Conservation (phyloP, 64 coral and sea anemone species). For the Stichodactyla mertensii region DNA sequence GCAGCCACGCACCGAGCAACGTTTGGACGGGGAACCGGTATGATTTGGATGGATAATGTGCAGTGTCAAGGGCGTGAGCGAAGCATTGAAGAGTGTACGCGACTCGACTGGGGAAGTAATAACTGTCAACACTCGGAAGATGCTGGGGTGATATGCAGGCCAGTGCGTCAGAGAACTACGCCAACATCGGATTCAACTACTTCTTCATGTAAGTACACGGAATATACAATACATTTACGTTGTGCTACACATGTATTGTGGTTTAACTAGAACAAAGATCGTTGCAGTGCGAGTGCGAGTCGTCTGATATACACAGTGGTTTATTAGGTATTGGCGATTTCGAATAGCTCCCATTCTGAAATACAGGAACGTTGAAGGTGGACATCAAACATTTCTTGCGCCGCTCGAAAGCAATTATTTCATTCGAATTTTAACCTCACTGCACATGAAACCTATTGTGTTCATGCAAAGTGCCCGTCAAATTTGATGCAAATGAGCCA, state of each 20-base stretch:
- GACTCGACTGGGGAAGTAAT: background rate
- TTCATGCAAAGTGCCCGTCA: no score
- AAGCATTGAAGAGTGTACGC: background rate
- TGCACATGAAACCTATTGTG: no score
- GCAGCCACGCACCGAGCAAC: background rate
- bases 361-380: no score
- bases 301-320: no score
- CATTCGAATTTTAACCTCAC: no score
- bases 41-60: conserved; percentile 15
- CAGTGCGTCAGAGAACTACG: background rate
- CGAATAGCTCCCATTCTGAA: no score
- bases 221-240: background rate
- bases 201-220: background rate
- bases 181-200: background rate
- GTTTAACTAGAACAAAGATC: no score
- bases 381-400: no score
- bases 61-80: background rate
- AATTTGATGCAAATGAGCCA: no score
- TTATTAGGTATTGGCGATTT: no score
- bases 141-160: background rate
- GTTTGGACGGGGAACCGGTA: background rate
- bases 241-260: background rate
- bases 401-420: no score
- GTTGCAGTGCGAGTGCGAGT: no score
- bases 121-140: conserved; percentile 10